A percentile compares a stretch with the other conserved stretches of the same genome.
Conservation (phyloP, 2,113 vertebrate species). For the Mystacornis crossleyi region DNA sequence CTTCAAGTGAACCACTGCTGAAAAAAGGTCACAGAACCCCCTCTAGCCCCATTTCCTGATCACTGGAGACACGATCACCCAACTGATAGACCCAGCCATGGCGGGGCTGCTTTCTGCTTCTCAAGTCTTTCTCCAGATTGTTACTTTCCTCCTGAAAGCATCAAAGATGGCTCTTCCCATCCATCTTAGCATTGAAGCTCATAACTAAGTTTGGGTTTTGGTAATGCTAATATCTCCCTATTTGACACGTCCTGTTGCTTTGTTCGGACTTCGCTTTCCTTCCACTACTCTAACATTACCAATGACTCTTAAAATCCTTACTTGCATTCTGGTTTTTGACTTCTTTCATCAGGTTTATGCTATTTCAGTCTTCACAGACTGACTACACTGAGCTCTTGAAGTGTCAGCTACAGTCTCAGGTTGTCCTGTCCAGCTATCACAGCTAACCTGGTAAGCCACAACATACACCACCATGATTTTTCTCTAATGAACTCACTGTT, state of each 20-base stretch:
- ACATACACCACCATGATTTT: neutral
- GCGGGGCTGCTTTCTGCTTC: neutral
- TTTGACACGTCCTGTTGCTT: neutral
- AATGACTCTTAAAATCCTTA: neutral
- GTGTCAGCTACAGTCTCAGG: neutral
- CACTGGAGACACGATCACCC: fast-evolving
- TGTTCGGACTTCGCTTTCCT: neutral
- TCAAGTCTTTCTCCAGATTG: neutral
- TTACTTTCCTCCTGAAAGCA: neutral
- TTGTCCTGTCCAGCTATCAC: neutral
- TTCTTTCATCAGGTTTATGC: neutral
- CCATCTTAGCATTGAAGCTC: fast-evolving
- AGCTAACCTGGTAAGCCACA: neutral
- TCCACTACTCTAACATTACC: neutral
- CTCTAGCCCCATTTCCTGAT: neutral
- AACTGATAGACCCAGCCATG: neutral
- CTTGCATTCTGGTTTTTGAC: neutral
- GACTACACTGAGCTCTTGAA: fast-evolving
- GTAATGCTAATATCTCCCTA: neutral
- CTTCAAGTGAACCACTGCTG: neutral
- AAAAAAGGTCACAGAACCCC: neutral
- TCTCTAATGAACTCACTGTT: neutral
- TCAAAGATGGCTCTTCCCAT: neutral
- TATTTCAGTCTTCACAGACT: neutral
- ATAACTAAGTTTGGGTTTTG: fast-evolving